Conservation (phyloP, 1,140 invertebrate genomes). For the Drosophila sproati region DNA sequence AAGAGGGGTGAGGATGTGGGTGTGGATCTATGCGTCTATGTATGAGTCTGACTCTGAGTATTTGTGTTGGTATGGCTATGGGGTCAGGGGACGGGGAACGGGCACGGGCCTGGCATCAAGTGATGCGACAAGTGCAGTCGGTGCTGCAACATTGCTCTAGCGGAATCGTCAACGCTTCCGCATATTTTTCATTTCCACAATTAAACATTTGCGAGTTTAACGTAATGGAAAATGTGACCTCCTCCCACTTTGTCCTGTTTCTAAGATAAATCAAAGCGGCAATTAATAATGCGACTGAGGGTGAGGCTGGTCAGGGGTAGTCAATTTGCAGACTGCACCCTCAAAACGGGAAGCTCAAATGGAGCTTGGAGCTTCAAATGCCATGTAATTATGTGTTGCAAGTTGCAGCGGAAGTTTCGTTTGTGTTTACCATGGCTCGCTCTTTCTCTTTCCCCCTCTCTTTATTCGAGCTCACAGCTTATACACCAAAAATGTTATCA, state of each 20-base stretch:
- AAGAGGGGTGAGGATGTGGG: slow-evolving; percentile 19
- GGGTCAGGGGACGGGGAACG: slow-evolving; percentile 38
- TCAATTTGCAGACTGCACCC: slow-evolving; percentile 53
- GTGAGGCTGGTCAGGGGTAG: slow-evolving; percentile 5
- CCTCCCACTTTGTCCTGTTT: slow-evolving; percentile 29
- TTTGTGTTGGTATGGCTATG: slow-evolving; percentile 26
- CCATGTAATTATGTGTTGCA: slow-evolving; percentile 65
- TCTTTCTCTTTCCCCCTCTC: not conserved
- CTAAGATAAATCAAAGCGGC: slow-evolving; percentile 79
- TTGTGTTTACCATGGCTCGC: not conserved
- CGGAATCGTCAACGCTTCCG: slow-evolving; percentile 81
- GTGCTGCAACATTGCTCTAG: slow-evolving; percentile 59
- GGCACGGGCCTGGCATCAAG: slow-evolving; percentile 64
- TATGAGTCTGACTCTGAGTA: not conserved
- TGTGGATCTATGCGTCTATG: slow-evolving; percentile 15
- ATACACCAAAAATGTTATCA: slow-evolving; percentile 6
- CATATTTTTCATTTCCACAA: slow-evolving; percentile 83
- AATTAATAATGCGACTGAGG: slow-evolving; percentile 70
- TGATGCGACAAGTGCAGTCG: slow-evolving; percentile 80
- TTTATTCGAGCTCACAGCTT: slow-evolving; percentile 4
- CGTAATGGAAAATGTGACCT: slow-evolving; percentile 58
- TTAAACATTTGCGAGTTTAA: slow-evolving; percentile 76
- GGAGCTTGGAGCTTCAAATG: slow-evolving; percentile 68
- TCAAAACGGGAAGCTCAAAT: slow-evolving; percentile 68
- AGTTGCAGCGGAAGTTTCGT: slow-evolving; percentile 46